Conservation (phyloP, 2,888 invertebrate species). For the Acronicta leporina region DNA sequence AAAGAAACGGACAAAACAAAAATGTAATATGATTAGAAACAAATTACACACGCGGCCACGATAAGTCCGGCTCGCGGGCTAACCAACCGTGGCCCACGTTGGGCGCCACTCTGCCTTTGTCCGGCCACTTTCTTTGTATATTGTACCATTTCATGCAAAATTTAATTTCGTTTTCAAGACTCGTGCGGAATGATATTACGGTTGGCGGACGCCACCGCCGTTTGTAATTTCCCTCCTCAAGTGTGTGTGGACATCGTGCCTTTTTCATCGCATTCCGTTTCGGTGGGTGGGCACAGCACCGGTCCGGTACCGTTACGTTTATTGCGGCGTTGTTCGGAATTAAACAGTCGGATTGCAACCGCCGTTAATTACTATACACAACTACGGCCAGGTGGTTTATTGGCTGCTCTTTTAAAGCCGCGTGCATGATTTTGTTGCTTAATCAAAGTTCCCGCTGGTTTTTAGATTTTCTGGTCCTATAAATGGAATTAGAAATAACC, state of each 20-base stretch:
- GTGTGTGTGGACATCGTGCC: slow-evolving; percentile 87
- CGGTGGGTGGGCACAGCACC: slow-evolving; percentile 74
- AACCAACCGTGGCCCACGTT: slow-evolving; percentile 79
- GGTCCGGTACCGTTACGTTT: slow-evolving; percentile 80
- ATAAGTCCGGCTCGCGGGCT: slow-evolving; percentile 71
- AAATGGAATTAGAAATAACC: slow-evolving; percentile 15
- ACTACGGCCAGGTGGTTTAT: slow-evolving; percentile 78
- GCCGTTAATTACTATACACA: slow-evolving; percentile 86
- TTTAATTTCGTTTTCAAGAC: slow-evolving; percentile 89
- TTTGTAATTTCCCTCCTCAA: slow-evolving; percentile 87
- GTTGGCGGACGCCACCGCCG: slow-evolving; percentile 77
- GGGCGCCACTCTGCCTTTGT: slow-evolving; percentile 83
- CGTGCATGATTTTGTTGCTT: slow-evolving; percentile 64
- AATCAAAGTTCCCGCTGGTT: slow-evolving; percentile 38
- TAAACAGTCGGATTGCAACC: slow-evolving; percentile 83
- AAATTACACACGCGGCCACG: slow-evolving; percentile 79
- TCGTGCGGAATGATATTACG: slow-evolving; percentile 88
- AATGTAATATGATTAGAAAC: slow-evolving; percentile 87
- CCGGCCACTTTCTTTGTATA: slow-evolving; percentile 87
- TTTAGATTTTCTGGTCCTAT: slow-evolving; percentile 23
- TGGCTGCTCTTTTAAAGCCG: slow-evolving; percentile 73
- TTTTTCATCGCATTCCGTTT: slow-evolving; percentile 88
- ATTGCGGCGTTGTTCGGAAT: slow-evolving; percentile 83
- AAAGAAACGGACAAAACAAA: slow-evolving; percentile 68
- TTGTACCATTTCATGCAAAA: slow-evolving; percentile 89